These are phyloP conservation scores for Hydractinia symbiolongicarpus DNA, from an alignment of 30 jellyfish, hydroid and myxozoan genomes.

Conservation along the genomic window DNA sequence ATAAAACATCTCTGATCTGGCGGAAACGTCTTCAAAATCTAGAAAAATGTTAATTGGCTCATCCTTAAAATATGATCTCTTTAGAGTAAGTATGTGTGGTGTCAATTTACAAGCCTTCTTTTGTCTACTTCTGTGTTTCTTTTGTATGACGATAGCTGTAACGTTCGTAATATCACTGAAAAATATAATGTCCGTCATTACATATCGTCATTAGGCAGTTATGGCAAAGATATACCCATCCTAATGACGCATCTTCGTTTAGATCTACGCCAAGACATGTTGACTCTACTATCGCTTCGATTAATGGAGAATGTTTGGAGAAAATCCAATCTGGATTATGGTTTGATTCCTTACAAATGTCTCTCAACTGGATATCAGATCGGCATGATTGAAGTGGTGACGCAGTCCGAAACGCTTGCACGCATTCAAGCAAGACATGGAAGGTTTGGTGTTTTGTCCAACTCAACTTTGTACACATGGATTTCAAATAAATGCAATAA, in stretches of 20 bases:
- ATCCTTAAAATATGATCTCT: no score
- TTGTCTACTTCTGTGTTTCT: no score
- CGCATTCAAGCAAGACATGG: constrained; percentile 49
- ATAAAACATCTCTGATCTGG: no score
- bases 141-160: no score
- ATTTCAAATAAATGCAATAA: not conserved
- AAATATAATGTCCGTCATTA: no score
- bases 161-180: no score
- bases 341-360: constrained; percentile 49
- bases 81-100: no score
- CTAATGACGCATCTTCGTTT: not conserved
- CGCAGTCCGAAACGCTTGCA: constrained; percentile 53
- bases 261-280: constrained; percentile 85
- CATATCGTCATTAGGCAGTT: no score
- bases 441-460: not conserved
- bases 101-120: no score
- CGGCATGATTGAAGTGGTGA: constrained; percentile 72
- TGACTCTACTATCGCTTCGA: constrained; percentile 47
- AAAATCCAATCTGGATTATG: constrained; percentile 40
- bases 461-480: not conserved
- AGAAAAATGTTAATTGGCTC: no score
- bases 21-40: no score
- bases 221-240: no score
- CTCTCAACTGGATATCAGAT: constrained; percentile 53
- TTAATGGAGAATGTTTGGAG: constrained; percentile 76